Base-by-base conservation (phyloP, 2,888 invertebrate species). In the Platynereis dumerilii region DNA sequence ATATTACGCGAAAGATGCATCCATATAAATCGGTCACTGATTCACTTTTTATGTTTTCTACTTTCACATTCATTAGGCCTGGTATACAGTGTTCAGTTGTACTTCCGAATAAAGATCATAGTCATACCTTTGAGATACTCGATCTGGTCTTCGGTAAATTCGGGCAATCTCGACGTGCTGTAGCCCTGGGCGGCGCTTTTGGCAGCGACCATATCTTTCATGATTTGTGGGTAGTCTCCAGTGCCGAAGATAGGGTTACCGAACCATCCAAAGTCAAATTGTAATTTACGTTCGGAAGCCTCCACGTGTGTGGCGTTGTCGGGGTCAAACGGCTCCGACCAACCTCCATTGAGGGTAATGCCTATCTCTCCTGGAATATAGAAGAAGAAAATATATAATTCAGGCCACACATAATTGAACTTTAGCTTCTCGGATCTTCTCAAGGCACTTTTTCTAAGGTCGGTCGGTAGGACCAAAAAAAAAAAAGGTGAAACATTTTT, bases 181-280 rank as follows among this genome's bases (percentile, higher is more conserved):
- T 71, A 69, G 3, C 75, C 74, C 54, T 80, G 77, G 12, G 64
- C 65, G 24, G 28, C 53, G 64, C 78, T 79, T 48, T 74, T 74
- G 26, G 72, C 70, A 15, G 61, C 73, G 2, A 80, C 70, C 20
- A 68, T 64, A 48, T 65, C 52, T 45, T 76, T 77, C 79, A 80
- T 78, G 2, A 76, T 69, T 2, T 56, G 53, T 10, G 74, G 73
- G 53, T 74, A 74, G 60, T 74, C 74, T 15, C 83, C 83, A 59
- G 75, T 65, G 2, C 77, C 74, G 28, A 44, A 74, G n/a, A 82
- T 76, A 2, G 83, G 79, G 58, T 79, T 73, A 1, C 76, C 80
- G 65, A 75, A 83, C 78, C 78, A 78, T 5, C 80, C 82, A 52
- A 78, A 69, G 56, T 75, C 45, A 42, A 70, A 70, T 55, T 64